These are phyloP conservation scores for Drepana falcataria DNA, from an alignment of 2,888 invertebrate genomes.

Conservation along the genomic window DNA sequence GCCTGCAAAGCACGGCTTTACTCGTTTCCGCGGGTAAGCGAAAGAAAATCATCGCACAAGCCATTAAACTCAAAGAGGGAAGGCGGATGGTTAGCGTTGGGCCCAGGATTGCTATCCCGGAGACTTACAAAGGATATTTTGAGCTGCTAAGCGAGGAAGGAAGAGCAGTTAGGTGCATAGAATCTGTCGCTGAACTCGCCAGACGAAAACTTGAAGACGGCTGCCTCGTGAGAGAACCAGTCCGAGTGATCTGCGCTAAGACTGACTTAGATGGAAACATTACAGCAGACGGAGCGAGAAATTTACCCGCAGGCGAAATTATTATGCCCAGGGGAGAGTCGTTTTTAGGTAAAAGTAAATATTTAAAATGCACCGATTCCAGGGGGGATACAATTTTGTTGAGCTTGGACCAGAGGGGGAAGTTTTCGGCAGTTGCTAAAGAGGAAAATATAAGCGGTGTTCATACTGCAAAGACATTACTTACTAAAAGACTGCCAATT, in stretches of 20 bases:
- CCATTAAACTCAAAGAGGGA: slow-evolving; percentile 94
- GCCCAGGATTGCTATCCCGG: slow-evolving; percentile 92
- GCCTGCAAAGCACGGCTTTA: slow-evolving; percentile 90
- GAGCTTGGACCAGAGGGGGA: slow-evolving; percentile 91
- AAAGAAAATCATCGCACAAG: slow-evolving; percentile 91
- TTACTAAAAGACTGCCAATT: slow-evolving; percentile 93
- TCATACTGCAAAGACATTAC: slow-evolving; percentile 91
- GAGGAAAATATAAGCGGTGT: slow-evolving; percentile 97
- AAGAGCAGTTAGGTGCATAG: slow-evolving; percentile 92
- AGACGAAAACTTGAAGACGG: slow-evolving; percentile 85
- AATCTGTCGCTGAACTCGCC: slow-evolving; percentile 90
- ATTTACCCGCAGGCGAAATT: slow-evolving; percentile 90
- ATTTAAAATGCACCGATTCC: slow-evolving; percentile 91
- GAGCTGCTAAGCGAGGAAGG: slow-evolving; percentile 97
- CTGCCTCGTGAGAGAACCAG: slow-evolving; percentile 88
- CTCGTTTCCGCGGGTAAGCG: slow-evolving; percentile 91
- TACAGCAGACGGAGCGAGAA: slow-evolving; percentile 84
- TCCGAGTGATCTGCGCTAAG: slow-evolving; percentile 83
- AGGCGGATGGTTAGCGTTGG: slow-evolving; percentile 88
- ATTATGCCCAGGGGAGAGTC: slow-evolving; percentile 88
- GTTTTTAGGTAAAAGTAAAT: slow-evolving; percentile 84
- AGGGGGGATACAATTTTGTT: slow-evolving; percentile 91
- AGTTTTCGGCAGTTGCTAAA: slow-evolving; percentile 94
- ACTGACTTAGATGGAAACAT: slow-evolving; percentile 80
- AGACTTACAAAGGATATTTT: slow-evolving; percentile 94